These are phyloP conservation scores for Resseliella maxima DNA, from an alignment of 2,888 invertebrate species.

Conservation along the genomic window DNA sequence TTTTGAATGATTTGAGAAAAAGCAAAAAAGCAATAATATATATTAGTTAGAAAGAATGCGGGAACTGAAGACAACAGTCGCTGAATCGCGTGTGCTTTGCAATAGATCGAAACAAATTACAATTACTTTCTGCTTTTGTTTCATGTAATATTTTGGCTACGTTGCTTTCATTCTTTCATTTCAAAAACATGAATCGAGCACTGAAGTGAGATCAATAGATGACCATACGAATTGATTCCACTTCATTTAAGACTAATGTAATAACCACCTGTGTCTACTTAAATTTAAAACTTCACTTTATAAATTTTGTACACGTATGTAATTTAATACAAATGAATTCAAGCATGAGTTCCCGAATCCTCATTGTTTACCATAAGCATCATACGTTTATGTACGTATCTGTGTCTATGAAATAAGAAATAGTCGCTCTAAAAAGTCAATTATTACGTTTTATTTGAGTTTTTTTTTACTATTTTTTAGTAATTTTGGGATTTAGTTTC, in stretches of 20 bases:
- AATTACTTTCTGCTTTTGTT: constrained; percentile 14
- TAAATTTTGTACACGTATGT: neutral
- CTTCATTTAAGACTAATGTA: neutral
- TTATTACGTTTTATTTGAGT: too few relatives aligned
- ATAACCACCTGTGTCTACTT: neutral
- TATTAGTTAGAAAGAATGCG: neutral
- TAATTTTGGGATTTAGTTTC: too few relatives aligned
- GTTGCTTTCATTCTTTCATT: neutral
- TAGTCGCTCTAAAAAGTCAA: too few relatives aligned
- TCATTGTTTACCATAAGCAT: neutral
- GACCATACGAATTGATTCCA: neutral
- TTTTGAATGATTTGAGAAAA: neutral
- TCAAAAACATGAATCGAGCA: neutral
- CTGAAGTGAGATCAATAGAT: constrained; percentile 19
- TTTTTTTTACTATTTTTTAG: too few relatives aligned
- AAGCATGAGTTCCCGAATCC: neutral
- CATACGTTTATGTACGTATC: too few relatives aligned
- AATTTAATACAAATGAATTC: neutral
- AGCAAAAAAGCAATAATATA: neutral
- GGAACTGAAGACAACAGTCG: neutral
- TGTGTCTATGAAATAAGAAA: too few relatives aligned
- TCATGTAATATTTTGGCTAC: neutral
- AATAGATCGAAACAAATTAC: neutral
- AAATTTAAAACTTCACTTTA: neutral
- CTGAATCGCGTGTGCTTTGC: neutral